Evolutionary conservation across 2,113 vertebrate species (phyloP).

Genomic region (Rutilus rutilus): DNA sequence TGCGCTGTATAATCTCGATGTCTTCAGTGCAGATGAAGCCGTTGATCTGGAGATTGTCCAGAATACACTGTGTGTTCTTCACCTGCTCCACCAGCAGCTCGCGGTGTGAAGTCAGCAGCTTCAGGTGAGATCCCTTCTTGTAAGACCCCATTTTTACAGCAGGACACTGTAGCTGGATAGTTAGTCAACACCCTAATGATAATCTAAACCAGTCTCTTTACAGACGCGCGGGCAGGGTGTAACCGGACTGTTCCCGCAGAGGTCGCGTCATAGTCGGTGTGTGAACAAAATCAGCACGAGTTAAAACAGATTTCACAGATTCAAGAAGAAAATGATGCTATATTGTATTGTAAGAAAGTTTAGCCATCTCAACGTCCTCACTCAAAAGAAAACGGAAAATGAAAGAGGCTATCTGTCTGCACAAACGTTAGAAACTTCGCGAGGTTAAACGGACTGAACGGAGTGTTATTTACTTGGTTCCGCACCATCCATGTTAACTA

Average conservation of each 20-base stretch:
- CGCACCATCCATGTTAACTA: background rate
- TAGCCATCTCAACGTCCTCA: background rate
- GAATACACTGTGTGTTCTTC: constrained; percentile 84
- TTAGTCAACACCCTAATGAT: background rate
- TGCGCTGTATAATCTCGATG: constrained; percentile 82
- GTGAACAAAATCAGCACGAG: background rate
- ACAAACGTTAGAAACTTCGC: background rate
- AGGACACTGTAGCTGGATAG: background rate
- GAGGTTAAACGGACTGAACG: background rate
- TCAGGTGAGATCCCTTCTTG: background rate
- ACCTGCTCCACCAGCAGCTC: constrained; percentile 86
- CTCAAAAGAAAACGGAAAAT: background rate
- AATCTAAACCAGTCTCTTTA: background rate
- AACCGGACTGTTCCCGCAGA: background rate
- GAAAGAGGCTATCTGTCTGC: background rate
- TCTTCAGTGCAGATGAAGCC: constrained; percentile 89
- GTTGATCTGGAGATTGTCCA: constrained; percentile 86
- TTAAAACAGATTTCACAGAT: background rate
- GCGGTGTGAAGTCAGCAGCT: constrained; percentile 78
- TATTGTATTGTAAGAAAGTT: background rate
- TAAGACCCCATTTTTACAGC: background rate
- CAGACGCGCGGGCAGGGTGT: background rate
- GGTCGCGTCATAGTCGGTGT: background rate
- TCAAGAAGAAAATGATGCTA: background rate
- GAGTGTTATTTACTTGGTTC: background rate